A percentile compares a stretch with the other conserved stretches of the same genome.
phyloP scores from a whole-genome alignment of 1,140 invertebrate species.

The Uloborus diversus region DNA sequence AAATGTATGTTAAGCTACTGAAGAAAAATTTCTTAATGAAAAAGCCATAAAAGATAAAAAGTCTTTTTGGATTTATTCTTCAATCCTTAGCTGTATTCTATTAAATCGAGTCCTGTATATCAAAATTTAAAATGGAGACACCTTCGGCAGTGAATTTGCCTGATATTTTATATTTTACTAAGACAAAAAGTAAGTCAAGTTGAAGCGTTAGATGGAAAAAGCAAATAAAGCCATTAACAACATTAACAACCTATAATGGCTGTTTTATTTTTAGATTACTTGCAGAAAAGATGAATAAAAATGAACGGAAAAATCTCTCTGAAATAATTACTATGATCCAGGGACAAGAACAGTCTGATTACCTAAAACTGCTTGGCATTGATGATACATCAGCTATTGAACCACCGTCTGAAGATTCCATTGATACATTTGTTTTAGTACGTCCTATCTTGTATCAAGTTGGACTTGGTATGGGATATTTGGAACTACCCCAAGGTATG shows the following conservation, averaged over 20 bases:
- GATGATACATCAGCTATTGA: constrained; percentile 64
- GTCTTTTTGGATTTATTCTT: too few species aligned
- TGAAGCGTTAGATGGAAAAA: too few species aligned
- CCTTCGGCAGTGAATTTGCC: too few species aligned
- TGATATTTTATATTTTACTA: too few species aligned
- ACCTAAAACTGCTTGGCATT: constrained; percentile 78
- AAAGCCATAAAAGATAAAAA: too few species aligned
- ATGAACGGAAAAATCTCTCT: constrained; percentile 94
- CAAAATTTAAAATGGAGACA: too few species aligned
- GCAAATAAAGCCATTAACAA: not conserved
- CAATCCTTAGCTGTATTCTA: too few species aligned
- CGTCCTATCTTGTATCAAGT: constrained; percentile 92
- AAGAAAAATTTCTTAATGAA: too few species aligned
- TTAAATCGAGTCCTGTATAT: too few species aligned
- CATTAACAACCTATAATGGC: not conserved
- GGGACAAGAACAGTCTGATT: constrained; percentile 82
- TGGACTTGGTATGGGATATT: constrained; percentile 95
- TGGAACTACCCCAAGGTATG: constrained; percentile 92
- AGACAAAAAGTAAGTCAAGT: too few species aligned
- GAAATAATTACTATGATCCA: constrained; percentile 88
- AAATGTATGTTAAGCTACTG: too few species aligned
- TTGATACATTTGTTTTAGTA: constrained; percentile 78
- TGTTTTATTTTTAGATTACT: constrained; percentile 73
- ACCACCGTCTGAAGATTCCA: constrained; percentile 76
- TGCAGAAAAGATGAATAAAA: constrained; percentile 99